These are phyloP conservation scores for Botia almorhae DNA, from an alignment of 2,797 vertebrate species.

Conservation along the genomic window DNA sequence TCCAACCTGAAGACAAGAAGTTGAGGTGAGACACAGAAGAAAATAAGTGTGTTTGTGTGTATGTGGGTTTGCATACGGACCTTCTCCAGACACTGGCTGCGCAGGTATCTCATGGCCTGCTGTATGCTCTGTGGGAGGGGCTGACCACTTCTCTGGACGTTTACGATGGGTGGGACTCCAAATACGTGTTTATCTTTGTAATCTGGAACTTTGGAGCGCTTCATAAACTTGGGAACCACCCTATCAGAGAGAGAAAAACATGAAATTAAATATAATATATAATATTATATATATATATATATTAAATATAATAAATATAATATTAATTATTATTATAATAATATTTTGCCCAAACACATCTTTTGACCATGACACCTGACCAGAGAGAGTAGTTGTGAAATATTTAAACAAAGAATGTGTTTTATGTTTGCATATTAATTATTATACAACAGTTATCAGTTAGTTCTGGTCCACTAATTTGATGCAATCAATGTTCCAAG, in stretches of 20 bases:
- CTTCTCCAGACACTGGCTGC: slow-evolving; percentile 86
- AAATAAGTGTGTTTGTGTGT: neutral
- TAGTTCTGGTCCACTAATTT: no score
- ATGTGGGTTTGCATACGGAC: slow-evolving; percentile 61
- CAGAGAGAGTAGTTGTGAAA: neutral
- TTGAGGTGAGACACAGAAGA: neutral
- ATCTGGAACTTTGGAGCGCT: slow-evolving; percentile 82
- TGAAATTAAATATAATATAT: no score
- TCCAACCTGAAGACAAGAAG: slow-evolving; percentile 76
- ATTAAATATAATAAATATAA: no score
- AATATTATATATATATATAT: no score
- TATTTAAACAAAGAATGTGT: no score
- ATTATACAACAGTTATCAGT: no score
- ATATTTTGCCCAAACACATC: neutral
- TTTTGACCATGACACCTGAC: no score
- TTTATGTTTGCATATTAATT: no score
- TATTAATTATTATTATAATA: no score
- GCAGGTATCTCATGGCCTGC: slow-evolving; percentile 87
- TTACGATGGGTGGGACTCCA: slow-evolving; percentile 81
- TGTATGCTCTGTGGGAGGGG: slow-evolving; percentile 88
- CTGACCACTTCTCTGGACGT: slow-evolving; percentile 83
- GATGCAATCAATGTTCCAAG: no score
- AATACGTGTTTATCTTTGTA: slow-evolving; percentile 84
- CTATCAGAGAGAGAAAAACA: slow-evolving; percentile 64
- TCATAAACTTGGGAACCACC: slow-evolving; percentile 89